These are phyloP conservation scores for Xyrichtys novacula DNA, from an alignment of 2,797 vertebrate species.

Conservation along the genomic window DNA sequence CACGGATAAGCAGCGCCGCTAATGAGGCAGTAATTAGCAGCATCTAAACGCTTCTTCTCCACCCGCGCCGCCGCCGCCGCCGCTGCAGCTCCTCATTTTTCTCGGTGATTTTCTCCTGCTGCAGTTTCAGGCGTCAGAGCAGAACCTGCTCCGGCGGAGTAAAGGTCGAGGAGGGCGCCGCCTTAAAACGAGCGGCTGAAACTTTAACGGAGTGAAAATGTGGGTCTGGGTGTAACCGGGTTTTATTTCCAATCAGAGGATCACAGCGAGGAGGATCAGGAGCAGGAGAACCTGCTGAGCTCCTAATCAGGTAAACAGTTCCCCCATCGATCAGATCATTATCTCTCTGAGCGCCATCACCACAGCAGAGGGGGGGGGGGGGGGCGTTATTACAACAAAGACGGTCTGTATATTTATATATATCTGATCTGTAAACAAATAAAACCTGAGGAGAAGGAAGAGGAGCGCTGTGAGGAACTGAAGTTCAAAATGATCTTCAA, in stretches of 20 bases:
- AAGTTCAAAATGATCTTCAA: no score
- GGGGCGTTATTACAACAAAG: no score
- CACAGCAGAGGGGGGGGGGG: no score
- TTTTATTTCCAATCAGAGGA: slow-evolving; percentile 57
- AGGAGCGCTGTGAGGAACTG: no score
- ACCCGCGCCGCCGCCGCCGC: slow-evolving; percentile 79
- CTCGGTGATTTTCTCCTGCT: slow-evolving; percentile 78
- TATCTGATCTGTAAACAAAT: no score
- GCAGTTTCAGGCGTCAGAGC: slow-evolving; percentile 81
- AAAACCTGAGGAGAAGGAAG: no score
- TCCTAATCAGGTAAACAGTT: slow-evolving; percentile 41
- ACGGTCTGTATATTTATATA: no score
- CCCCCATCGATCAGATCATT: slow-evolving; percentile 17
- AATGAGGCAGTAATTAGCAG: slow-evolving; percentile 86
- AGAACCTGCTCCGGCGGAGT: slow-evolving; percentile 77
- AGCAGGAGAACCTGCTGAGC: slow-evolving; percentile 29
- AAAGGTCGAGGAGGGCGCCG: slow-evolving; percentile 61
- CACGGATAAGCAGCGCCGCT: slow-evolving; percentile 81
- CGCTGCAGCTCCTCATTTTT: slow-evolving; percentile 74
- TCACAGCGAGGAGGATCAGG: slow-evolving; percentile 39
- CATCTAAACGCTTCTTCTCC: slow-evolving; percentile 80
- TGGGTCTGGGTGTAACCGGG: slow-evolving; percentile 46
- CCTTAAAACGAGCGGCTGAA: slow-evolving; percentile 59
- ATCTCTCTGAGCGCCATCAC: slow-evolving; percentile 6
- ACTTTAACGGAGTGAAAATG: slow-evolving; percentile 65